Evolutionary conservation across 2,113 vertebrate genomes (phyloP), one percentile per base, ranked within the genome.

Genomic region (Agelaius phoeniceus): DNA sequence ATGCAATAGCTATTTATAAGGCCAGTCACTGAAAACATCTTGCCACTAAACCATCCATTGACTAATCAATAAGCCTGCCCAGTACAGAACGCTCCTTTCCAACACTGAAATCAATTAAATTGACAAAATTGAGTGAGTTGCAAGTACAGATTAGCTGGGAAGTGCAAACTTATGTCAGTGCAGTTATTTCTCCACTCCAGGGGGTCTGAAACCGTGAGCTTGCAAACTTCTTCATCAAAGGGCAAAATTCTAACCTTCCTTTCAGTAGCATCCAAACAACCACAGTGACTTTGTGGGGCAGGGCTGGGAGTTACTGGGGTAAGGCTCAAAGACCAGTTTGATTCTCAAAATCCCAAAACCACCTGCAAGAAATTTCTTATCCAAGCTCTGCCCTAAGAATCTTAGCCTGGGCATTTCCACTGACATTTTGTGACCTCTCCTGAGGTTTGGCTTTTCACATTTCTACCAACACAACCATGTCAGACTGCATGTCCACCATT

Each of bases 271-370:
- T 15, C 17, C 30, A 84, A 89, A 19, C 16, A 71, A 55, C n/a
- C 23, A 51, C 0, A 0, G 17, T 22, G 41, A 73, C 26, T 52
- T 57, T 0, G 0, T 23, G 7, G 24, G 8, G 5, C 8, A 8
- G 9, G 6, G 2, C 2, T 58, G 3, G 12, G 28, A 26, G 20
- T 19, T 77, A 37, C 11, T 30, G 17, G 4, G 23, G 15, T 35
- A 31, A 51, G 11, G 63, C 9, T 74, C 52, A 68, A 52, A 84
- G 52, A 81, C 58, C 3, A 55, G 17, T 41, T 28, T 63, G 26
- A 63, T 49, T 75, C 23, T 21, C 35, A 14, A 77, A 75, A 74
- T 71, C 24, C 10, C 23, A 12, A 61, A 89, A 63, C 10, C 11
- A 63, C 17, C n/a, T 77, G 26, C 17, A 80, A 67, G 46, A 48